Percentiles rank a stretch among this genome's conserved stretches.
phyloP scores from a whole-genome alignment of 2,888 invertebrate species.

The Leptopilina myrica region DNA sequence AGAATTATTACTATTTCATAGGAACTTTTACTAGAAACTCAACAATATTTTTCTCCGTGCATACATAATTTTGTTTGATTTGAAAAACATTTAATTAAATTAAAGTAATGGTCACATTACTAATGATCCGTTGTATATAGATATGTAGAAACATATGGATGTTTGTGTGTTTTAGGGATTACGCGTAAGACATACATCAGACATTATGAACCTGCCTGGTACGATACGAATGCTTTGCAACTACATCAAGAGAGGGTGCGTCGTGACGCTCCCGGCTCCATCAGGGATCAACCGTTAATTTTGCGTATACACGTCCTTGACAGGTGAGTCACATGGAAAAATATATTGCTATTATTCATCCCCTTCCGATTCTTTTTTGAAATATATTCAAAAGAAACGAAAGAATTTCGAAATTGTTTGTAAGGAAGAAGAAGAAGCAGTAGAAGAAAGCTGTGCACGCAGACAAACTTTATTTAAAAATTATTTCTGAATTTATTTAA shows the following conservation, averaged over 20 bases:
- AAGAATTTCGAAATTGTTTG: background rate
- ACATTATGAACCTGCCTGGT: conserved; percentile 73
- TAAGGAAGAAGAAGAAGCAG: too few relatives aligned
- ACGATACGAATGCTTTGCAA: conserved; percentile 70
- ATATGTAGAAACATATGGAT: background rate
- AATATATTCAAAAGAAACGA: background rate
- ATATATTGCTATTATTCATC: background rate
- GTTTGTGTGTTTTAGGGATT: conserved; percentile 67
- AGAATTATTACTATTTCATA: too few relatives aligned
- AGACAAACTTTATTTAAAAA: too few relatives aligned
- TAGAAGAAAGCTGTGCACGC: too few relatives aligned
- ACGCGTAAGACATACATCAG: conserved; percentile 71
- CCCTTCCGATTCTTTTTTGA: too few relatives aligned
- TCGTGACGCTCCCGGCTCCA: conserved; percentile 67
- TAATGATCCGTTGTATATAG: conserved; percentile 46
- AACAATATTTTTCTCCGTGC: too few relatives aligned
- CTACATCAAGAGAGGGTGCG: conserved; percentile 72
- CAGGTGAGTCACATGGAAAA: conserved; percentile 64
- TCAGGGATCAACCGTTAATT: conserved; percentile 71
- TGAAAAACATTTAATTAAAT: too few relatives aligned
- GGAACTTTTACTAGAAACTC: too few relatives aligned
- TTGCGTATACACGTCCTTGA: conserved; percentile 71
- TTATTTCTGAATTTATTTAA: too few relatives aligned
- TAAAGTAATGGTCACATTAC: too few relatives aligned
- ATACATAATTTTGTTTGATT: too few relatives aligned